Percentiles rank a stretch among this genome's conserved stretches.
Evolutionary conservation across 2,113 vertebrate genomes (phyloP).

Genomic region (Oceanites oceanicus): DNA sequence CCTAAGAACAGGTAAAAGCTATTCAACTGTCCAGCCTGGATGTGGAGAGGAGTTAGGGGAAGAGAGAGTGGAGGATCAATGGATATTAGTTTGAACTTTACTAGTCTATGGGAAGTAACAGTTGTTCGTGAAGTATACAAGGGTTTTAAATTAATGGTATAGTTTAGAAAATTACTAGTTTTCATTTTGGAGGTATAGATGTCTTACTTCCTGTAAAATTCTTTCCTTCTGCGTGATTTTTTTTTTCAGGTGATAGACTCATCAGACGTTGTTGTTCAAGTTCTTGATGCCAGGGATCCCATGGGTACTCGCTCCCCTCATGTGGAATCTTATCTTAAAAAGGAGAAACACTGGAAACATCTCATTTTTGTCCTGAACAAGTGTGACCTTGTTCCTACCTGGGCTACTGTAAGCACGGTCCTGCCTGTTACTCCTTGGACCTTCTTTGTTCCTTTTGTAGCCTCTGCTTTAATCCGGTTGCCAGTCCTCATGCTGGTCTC

Average conservation of each 20-base stretch:
- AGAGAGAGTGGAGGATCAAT: background rate
- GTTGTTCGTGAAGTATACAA: background rate
- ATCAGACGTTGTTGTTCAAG: constrained; percentile 97
- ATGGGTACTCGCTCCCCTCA: constrained; percentile 92
- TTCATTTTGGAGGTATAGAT: background rate
- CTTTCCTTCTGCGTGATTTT: background rate
- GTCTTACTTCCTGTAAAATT: background rate
- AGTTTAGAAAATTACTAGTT: background rate
- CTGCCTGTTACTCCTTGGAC: background rate
- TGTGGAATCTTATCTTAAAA: constrained; percentile 93
- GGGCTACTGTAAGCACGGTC: constrained; percentile 88
- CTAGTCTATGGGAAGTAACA: background rate
- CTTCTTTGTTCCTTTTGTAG: background rate
- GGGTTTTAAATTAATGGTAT: background rate
- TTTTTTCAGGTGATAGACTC: constrained; percentile 90
- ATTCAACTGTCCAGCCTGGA: background rate
- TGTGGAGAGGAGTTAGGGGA: background rate
- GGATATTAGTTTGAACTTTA: background rate
- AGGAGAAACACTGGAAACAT: constrained; percentile 97
- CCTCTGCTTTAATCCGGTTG: background rate
- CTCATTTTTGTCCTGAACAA: constrained; percentile 98
- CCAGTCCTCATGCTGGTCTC: background rate
- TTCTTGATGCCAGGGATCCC: constrained; percentile 95
- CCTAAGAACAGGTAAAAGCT: background rate
- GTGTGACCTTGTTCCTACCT: constrained; percentile 95